A percentile compares a stretch with the other conserved stretches of the same genome.
phyloP scores from a whole-genome alignment of 1,140 invertebrate genomes.

The Tribolium madens region DNA sequence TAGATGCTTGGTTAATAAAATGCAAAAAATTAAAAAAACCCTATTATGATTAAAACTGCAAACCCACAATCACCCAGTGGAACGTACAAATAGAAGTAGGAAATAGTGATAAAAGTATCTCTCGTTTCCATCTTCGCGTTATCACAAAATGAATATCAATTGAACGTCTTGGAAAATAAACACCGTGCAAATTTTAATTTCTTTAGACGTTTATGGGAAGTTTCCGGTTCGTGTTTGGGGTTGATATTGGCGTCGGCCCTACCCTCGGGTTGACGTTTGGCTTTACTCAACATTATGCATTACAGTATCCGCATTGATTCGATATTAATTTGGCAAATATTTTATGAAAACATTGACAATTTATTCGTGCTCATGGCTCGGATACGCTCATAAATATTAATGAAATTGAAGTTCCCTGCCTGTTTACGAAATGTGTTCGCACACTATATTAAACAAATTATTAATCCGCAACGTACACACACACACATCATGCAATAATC shows the following conservation, averaged over 20 bases:
- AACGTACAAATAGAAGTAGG: background rate
- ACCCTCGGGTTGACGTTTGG: constrained; percentile 27
- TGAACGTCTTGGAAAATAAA: background rate
- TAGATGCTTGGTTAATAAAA: constrained; percentile 7
- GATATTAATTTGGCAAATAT: constrained; percentile 64
- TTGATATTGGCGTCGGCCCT: constrained; percentile 8
- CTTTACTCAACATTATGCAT: constrained; percentile 58
- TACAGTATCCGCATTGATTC: constrained; percentile 60
- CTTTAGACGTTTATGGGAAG: constrained; percentile 17
- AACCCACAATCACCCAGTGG: background rate
- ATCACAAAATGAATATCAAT: background rate
- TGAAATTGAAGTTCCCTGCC: constrained; percentile 59
- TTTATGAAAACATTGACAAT: constrained; percentile 63
- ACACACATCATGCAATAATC: constrained; percentile 16
- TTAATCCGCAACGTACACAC: constrained; percentile 36
- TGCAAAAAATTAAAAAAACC: background rate
- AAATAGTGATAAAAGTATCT: background rate
- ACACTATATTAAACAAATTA: constrained; percentile 53
- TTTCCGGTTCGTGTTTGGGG: constrained; percentile 25
- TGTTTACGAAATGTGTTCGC: constrained; percentile 58
- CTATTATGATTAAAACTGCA: no score
- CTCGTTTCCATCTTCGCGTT: background rate
- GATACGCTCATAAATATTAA: constrained; percentile 63
- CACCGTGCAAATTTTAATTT: background rate
- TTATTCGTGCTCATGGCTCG: constrained; percentile 61